These are phyloP conservation scores for Drosophila mercatorum DNA, from an alignment of 2,888 invertebrate species.

Conservation along the genomic window DNA sequence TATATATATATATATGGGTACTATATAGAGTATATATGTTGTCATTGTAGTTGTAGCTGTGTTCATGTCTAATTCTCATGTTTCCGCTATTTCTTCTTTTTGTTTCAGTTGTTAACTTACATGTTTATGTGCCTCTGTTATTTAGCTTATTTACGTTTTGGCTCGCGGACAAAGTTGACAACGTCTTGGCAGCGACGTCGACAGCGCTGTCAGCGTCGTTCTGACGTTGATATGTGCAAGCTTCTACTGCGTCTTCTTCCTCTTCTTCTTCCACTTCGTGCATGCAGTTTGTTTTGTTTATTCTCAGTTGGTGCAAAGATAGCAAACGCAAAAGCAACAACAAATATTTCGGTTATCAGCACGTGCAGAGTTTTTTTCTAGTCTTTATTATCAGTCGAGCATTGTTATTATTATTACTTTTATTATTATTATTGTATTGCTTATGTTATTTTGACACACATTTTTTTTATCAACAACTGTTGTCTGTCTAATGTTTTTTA, in stretches of 20 bases:
- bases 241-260: neutral
- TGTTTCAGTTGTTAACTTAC: conserved; percentile 52
- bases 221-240: conserved; percentile 38
- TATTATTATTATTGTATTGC: conserved; percentile 11
- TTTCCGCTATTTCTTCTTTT: conserved; percentile 14
- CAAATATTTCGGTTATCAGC: conserved; percentile 15
- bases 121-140: conserved; percentile 35
- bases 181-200: conserved; percentile 11
- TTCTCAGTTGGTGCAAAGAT: conserved; percentile 1
- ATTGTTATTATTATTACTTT: conserved; percentile 20
- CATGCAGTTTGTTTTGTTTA: conserved; percentile 51
- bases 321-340: neutral
- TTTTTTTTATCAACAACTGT: conserved; percentile 60
- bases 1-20: neutral
- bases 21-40: neutral
- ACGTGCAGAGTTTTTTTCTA: conserved; percentile 22
- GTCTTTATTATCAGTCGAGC: conserved; percentile 18
- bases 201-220: conserved; percentile 27
- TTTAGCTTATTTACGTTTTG: conserved; percentile 33
- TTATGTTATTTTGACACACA: conserved; percentile 66
- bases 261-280: conserved; percentile 24
- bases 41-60: neutral
- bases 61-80: conserved; percentile 22
- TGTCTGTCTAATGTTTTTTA: neutral
- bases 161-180: conserved; percentile 26